A percentile compares a stretch with the other conserved stretches of the same genome.
Evolutionary conservation across 2,113 vertebrate species (phyloP).

Genomic region (Sturnira hondurensis): DNA sequence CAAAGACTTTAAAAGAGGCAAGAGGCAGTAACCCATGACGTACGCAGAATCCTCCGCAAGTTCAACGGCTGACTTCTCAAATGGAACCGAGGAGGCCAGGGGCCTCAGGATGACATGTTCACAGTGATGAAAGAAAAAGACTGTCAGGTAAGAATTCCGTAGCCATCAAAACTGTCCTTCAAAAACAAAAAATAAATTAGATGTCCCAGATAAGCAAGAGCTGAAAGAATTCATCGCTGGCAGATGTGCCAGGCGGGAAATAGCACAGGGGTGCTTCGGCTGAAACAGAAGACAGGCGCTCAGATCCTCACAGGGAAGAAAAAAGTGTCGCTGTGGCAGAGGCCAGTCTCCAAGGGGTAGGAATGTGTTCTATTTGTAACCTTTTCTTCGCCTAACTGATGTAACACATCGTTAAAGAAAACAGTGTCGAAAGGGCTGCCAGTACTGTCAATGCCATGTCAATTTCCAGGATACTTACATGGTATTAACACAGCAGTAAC

Average conservation of each 20-base stretch:
- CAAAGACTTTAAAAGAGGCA: neutral
- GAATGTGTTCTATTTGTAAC: neutral
- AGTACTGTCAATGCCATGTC: too few relatives aligned
- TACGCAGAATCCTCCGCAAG: neutral
- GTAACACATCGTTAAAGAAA: neutral
- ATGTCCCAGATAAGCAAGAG: neutral
- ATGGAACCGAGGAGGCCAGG: neutral
- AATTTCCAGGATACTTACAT: too few relatives aligned
- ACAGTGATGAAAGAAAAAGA: neutral
- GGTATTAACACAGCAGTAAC: neutral
- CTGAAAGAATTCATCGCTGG: neutral
- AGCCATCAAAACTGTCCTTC: neutral
- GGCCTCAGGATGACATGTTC: accelerated
- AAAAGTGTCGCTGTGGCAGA: neutral
- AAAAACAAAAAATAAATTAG: neutral
- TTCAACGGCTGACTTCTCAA: neutral
- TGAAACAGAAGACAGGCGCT: neutral
- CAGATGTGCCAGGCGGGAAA: neutral
- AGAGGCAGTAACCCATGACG: neutral
- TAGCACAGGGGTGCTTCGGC: neutral
- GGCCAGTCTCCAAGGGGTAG: neutral
- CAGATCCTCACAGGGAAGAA: neutral
- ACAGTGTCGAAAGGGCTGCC: neutral
- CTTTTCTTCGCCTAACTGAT: neutral
- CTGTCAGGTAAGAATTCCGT: neutral